Conservation (phyloP, 2,113 vertebrate species). For the Trichomycterus rosablanca region DNA sequence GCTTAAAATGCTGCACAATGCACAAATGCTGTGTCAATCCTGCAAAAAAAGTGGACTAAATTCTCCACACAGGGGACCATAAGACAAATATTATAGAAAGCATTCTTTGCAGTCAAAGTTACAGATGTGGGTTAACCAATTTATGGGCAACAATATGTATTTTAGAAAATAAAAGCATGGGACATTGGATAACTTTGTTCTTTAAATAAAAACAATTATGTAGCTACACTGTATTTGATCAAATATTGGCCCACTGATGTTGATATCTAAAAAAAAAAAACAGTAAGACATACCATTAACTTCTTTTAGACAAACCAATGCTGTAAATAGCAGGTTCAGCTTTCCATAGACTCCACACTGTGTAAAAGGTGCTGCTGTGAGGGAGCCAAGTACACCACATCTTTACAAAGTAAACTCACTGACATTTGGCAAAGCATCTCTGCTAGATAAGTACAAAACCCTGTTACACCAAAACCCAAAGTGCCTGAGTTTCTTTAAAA, state of each 20-base stretch:
- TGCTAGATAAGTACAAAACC: slow-evolving; percentile 14
- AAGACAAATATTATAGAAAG: too few species aligned
- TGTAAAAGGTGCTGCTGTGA: not conserved
- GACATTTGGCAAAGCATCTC: slow-evolving; percentile 16
- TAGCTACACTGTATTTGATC: too few species aligned
- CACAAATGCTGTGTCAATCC: too few species aligned
- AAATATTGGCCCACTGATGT: not conserved
- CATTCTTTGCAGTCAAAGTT: too few species aligned
- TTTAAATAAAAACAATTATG: too few species aligned
- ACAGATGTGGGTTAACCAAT: too few species aligned
- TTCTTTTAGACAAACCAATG: slow-evolving; percentile 2
- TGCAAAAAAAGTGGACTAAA: too few species aligned
- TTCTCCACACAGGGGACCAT: too few species aligned
- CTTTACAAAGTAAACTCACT: not conserved
- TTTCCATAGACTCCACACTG: not conserved
- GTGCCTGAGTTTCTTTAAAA: slow-evolving; percentile 11
- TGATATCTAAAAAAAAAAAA: not conserved
- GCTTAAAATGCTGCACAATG: too few species aligned
- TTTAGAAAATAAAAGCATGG: too few species aligned
- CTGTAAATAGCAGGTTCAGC: slow-evolving; percentile 9
- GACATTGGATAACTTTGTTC: too few species aligned
- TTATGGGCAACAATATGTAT: too few species aligned
- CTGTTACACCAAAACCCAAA: slow-evolving; percentile 3
- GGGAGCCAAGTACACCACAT: not conserved
- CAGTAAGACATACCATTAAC: not conserved